Conservation (phyloP, 2,888 invertebrate species). For the Malthinus seriepunctatus region DNA sequence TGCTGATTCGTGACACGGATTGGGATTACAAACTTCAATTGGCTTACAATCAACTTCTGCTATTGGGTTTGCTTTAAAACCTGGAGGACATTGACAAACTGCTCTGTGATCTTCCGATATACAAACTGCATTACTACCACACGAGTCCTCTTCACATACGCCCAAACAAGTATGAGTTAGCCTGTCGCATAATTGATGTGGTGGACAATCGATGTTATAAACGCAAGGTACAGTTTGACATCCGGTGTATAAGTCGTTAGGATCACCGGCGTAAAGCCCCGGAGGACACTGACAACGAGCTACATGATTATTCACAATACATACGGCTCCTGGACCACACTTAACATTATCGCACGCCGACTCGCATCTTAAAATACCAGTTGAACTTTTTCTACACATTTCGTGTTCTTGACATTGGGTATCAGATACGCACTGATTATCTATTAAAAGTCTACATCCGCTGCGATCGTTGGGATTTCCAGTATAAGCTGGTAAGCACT, state of each 20-base stretch:
- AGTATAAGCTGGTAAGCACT: constrained; percentile 79
- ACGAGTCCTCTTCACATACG: constrained; percentile 80
- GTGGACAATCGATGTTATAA: constrained; percentile 82
- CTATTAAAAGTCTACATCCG: constrained; percentile 76
- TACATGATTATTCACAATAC: constrained; percentile 86
- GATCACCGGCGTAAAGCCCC: constrained; percentile 85
- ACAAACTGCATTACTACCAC: constrained; percentile 87
- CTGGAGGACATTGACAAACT: constrained; percentile 84
- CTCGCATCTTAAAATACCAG: constrained; percentile 68
- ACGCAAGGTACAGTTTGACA: constrained; percentile 83
- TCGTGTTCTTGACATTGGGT: constrained; percentile 84
- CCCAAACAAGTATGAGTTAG: constrained; percentile 80
- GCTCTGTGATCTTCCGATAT: constrained; percentile 82
- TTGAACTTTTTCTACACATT: constrained; percentile 66
- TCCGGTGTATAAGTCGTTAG: constrained; percentile 73
- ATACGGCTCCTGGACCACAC: constrained; percentile 87
- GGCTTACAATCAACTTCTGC: constrained; percentile 81
- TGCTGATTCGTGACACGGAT: constrained; percentile 81
- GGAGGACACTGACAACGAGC: constrained; percentile 89
- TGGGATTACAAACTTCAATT: constrained; percentile 72
- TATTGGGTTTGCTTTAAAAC: constrained; percentile 77
- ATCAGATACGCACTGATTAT: constrained; percentile 77
- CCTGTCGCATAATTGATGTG: constrained; percentile 79
- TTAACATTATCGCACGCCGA: constrained; percentile 76
- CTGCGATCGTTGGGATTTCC: constrained; percentile 90